Evolutionary conservation across 1,140 invertebrate species (phyloP).

Genomic region (Drosophila gunungcola): DNA sequence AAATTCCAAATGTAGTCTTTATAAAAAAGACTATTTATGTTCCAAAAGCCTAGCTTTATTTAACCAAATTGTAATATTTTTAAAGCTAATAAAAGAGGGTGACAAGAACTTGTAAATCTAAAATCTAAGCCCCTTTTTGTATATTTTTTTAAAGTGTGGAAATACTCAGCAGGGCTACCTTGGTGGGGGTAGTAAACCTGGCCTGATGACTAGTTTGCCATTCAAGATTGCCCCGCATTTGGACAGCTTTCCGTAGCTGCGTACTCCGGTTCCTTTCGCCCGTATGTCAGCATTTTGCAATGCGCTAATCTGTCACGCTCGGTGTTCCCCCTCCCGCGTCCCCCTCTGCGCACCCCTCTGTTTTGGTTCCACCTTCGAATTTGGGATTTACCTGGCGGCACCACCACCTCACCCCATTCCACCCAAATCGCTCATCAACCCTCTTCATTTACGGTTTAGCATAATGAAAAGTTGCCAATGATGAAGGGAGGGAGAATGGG

Average conservation of each 20-base stretch:
- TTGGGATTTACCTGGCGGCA: slow-evolving; percentile 53
- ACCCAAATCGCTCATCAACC: slow-evolving; percentile 55
- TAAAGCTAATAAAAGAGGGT: too few species aligned
- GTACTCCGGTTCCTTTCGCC: slow-evolving; percentile 25
- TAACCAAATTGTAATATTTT: too few species aligned
- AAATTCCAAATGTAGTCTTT: too few species aligned
- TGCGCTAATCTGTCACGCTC: slow-evolving; percentile 74
- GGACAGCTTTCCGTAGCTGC: slow-evolving; percentile 40
- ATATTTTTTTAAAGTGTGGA: slow-evolving; percentile 10
- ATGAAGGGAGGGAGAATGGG: slow-evolving; percentile 36
- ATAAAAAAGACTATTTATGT: too few species aligned
- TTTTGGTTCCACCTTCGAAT: slow-evolving; percentile 44
- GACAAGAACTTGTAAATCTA: too few species aligned
- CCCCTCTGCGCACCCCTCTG: slow-evolving; percentile 5
- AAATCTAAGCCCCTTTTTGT: background rate
- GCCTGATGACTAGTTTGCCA: slow-evolving; percentile 56
- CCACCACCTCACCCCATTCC: slow-evolving; percentile 6
- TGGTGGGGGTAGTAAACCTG: slow-evolving; percentile 6
- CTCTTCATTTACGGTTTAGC: slow-evolving; percentile 82
- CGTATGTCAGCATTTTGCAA: slow-evolving; percentile 77
- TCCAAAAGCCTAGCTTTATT: too few species aligned
- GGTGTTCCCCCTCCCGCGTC: slow-evolving; percentile 18
- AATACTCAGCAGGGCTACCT: slow-evolving; percentile 4
- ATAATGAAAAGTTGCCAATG: slow-evolving; percentile 80
- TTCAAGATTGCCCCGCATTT: slow-evolving; percentile 62